Evolutionary conservation across 2,888 invertebrate species (phyloP).

Genomic region (Camptogramma bilineatum): DNA sequence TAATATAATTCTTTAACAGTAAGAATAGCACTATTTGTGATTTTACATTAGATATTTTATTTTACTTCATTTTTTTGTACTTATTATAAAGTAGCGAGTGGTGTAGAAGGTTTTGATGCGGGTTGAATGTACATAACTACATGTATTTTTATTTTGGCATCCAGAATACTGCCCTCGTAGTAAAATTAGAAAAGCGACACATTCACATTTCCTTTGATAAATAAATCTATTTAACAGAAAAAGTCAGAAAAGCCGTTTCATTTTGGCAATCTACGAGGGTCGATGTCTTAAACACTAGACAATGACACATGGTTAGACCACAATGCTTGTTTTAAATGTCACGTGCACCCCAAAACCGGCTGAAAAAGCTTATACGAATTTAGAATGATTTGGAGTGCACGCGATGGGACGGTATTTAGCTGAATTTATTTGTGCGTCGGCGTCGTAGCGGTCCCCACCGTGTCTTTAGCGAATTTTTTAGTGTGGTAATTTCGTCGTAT

Average conservation of each 20-base stretch:
- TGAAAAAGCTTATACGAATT: slow-evolving; percentile 70
- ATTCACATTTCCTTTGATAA: slow-evolving; percentile 17
- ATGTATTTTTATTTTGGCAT: slow-evolving; percentile 47
- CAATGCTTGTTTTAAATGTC: slow-evolving; percentile 67
- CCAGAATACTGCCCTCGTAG: slow-evolving; percentile 41
- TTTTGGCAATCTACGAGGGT: slow-evolving; percentile 43
- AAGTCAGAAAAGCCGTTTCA: not conserved
- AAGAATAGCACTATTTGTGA: slow-evolving; percentile 86
- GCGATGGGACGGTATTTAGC: slow-evolving; percentile 56
- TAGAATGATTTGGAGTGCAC: slow-evolving; percentile 59
- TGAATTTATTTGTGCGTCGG: slow-evolving; percentile 58
- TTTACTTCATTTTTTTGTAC: slow-evolving; percentile 79
- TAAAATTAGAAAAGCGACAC: slow-evolving; percentile 22
- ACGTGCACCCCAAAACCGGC: slow-evolving; percentile 60
- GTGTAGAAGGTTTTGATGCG: slow-evolving; percentile 67
- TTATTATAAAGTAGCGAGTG: slow-evolving; percentile 66
- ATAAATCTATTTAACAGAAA: not conserved
- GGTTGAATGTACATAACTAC: slow-evolving; percentile 77
- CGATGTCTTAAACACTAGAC: slow-evolving; percentile 52
- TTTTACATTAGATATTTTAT: slow-evolving; percentile 83
- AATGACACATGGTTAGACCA: slow-evolving; percentile 77
- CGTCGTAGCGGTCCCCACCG: slow-evolving; percentile 63
- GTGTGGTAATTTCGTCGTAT: slow-evolving; percentile 76
- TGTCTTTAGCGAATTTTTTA: slow-evolving; percentile 80
- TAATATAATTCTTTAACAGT: slow-evolving; percentile 81